phyloP scores from a whole-genome alignment of 2,797 vertebrate species.

The Pagetopsis macropterus region DNA sequence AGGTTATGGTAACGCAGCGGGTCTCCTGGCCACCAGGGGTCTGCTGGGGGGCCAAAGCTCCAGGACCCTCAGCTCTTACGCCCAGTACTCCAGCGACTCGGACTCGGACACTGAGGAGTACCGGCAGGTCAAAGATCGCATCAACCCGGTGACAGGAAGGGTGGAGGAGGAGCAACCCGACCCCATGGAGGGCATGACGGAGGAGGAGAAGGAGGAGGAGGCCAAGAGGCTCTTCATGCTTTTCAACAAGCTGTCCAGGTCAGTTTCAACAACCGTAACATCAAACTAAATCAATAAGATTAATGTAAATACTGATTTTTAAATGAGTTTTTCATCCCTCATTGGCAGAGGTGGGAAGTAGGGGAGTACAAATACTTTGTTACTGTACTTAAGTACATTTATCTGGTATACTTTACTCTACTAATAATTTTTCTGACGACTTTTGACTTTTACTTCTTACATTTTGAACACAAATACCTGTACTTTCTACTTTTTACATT shows the following conservation, averaged over 20 bases:
- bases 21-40: constrained; percentile 82
- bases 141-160: constrained; percentile 92
- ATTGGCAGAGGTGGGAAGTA: too few relatives aligned
- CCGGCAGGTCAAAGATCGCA: constrained; percentile 79
- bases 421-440: too few relatives aligned
- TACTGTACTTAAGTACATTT: too few relatives aligned
- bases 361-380: too few relatives aligned
- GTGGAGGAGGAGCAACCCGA: constrained; percentile 90
- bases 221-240: constrained; percentile 90
- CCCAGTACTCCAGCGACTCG: constrained; percentile 83
- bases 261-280: background rate
- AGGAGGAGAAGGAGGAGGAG: constrained; percentile 94
- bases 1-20: constrained; percentile 87
- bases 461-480: too few relatives aligned
- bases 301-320: background rate
- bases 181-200: constrained; percentile 94
- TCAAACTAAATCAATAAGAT: background rate
- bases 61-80: constrained; percentile 16
- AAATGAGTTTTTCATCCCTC: background rate
- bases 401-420: too few relatives aligned
- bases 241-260: constrained; percentile 86
- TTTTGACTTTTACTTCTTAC: too few relatives aligned
- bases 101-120: constrained; percentile 82
- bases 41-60: constrained; percentile 58
- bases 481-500: too few relatives aligned